Conservation (phyloP, 2,888 invertebrate species). For the Augochlorella aurata region DNA sequence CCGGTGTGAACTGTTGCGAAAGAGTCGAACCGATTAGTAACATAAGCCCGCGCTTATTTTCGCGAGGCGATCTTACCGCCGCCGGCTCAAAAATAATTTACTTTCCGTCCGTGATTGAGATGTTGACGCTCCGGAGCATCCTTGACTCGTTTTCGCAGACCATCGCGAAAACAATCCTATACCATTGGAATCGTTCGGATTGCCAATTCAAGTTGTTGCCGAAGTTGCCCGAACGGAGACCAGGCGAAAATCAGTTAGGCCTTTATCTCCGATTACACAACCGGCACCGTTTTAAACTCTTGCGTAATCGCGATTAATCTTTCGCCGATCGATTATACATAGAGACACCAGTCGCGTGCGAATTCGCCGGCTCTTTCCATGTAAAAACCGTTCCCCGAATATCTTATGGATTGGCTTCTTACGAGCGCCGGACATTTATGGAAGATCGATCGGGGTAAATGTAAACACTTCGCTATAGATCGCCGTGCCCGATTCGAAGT, state of each 20-base stretch:
- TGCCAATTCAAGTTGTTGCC: constrained; percentile 43
- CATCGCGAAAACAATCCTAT: constrained; percentile 28
- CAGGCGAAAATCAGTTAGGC: constrained; percentile 21
- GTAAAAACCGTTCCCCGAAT: neutral
- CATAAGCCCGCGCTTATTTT: constrained; percentile 57
- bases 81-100: constrained; percentile 57
- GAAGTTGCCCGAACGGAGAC: constrained; percentile 7
- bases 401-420: neutral
- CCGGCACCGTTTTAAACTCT: neutral
- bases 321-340: constrained; percentile 32
- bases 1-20: constrained; percentile 25
- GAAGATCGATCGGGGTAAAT: neutral
- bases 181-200: constrained; percentile 35
- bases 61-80: constrained; percentile 28
- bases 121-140: constrained; percentile 32
- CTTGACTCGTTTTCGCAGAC: constrained; percentile 60
- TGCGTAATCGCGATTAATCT: constrained; percentile 38
- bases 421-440: neutral
- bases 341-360: neutral
- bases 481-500: too few relatives aligned
- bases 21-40: constrained; percentile 42
- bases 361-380: neutral
- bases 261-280: constrained; percentile 50
- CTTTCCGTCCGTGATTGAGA: constrained; percentile 27
- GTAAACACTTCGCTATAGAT: neutral